Conservation (phyloP, 2,888 invertebrate genomes). For the Schrankia costaestrigalis region DNA sequence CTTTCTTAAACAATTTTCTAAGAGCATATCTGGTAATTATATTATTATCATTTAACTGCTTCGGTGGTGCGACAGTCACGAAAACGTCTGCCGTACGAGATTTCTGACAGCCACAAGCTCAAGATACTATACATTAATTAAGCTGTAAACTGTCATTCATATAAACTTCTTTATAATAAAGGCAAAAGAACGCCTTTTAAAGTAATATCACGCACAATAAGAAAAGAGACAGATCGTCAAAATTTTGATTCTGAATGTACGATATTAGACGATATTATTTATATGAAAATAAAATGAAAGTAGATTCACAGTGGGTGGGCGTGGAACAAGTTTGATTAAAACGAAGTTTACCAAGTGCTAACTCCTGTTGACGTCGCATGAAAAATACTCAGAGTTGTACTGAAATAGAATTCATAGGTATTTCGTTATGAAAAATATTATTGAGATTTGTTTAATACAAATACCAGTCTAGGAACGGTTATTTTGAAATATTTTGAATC, state of each 20-base stretch:
- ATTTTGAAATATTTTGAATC: no score
- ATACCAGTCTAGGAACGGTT: no score
- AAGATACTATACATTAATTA: no score
- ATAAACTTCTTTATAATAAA: neutral
- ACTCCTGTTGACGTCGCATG: constrained; percentile 4
- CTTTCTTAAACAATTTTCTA: no score
- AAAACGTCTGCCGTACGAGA: no score
- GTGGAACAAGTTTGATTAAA: constrained; percentile 8
- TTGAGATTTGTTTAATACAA: no score
- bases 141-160: no score
- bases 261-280: constrained; percentile 2
- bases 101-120: no score
- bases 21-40: no score
- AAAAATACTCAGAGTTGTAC: neutral
- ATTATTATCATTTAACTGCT: no score
- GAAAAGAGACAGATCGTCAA: neutral
- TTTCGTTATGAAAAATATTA: no score
- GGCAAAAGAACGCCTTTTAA: neutral
- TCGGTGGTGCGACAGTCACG: no score
- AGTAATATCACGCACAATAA: neutral
- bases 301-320: constrained; percentile 3
- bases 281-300: constrained; percentile 3
- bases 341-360: constrained; percentile 8
- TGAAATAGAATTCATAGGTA: neutral
- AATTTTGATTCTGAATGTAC: neutral